These are phyloP conservation scores for Nomada ferruginata DNA, from an alignment of 2,888 invertebrate genomes.

Conservation along the genomic window DNA sequence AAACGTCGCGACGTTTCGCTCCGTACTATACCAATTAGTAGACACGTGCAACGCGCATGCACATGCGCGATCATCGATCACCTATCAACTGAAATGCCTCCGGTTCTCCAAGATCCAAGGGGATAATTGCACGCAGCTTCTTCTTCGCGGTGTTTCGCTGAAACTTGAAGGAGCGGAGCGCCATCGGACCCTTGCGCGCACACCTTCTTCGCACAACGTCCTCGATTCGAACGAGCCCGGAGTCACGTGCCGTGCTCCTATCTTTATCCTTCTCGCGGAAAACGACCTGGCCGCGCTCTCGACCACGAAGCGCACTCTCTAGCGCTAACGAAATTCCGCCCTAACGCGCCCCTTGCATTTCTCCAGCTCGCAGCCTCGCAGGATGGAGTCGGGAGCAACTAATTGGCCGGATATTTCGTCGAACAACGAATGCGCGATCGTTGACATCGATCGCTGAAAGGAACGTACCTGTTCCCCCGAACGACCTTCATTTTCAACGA, in stretches of 20 bases:
- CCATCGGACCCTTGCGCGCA: no score
- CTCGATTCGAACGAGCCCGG: constrained; percentile 55
- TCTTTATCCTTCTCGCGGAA: constrained; percentile 38
- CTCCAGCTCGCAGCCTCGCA: not conserved
- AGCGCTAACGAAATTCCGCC: no score
- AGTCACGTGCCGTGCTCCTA: constrained; percentile 42
- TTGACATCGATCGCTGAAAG: constrained; percentile 52
- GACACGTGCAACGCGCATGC: no score
- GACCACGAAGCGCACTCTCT: no score
- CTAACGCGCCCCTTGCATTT: no score
- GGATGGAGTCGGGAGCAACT: constrained; percentile 39
- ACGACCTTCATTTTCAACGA: constrained; percentile 45
- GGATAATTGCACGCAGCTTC: constrained; percentile 9
- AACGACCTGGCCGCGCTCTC: constrained; percentile 20
- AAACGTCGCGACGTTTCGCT: no score
- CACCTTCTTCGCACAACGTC: constrained; percentile 17
- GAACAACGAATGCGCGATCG: no score
- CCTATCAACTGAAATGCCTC: constrained; percentile 55
- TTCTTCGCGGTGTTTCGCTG: no score
- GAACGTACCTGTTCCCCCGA: constrained; percentile 45
- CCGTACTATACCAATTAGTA: no score
- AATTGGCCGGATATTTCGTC: constrained; percentile 53
- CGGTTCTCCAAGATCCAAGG: constrained; percentile 48
- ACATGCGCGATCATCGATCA: no score
- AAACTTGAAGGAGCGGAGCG: not conserved